Evolutionary conservation across 2,888 invertebrate genomes (phyloP).

Genomic region (Orthosia incerta): DNA sequence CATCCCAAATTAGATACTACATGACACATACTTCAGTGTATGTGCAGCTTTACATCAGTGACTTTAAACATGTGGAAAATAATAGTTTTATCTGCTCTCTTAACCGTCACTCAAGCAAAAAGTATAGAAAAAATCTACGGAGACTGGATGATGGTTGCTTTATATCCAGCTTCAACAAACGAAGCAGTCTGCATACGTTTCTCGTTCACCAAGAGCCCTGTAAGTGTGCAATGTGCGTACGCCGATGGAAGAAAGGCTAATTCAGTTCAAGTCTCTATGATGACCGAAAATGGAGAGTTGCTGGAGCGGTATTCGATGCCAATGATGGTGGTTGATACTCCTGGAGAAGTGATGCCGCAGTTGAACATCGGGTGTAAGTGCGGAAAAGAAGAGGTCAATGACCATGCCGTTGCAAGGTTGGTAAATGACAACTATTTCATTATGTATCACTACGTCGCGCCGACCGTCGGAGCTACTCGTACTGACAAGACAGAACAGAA

Average conservation of each 20-base stretch:
- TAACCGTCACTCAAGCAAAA: constrained; percentile 17
- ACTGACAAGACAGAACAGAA: constrained; percentile 26
- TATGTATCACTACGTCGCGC: constrained; percentile 39
- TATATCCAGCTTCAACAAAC: constrained; percentile 34
- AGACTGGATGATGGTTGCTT: constrained; percentile 46
- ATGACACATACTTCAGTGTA: constrained; percentile 36
- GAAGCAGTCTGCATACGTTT: constrained; percentile 32
- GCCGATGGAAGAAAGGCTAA: constrained; percentile 38
- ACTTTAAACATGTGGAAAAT: constrained; percentile 33
- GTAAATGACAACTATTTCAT: constrained; percentile 40
- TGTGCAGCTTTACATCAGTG: constrained; percentile 17
- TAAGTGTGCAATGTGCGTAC: constrained; percentile 22
- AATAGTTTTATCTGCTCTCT: constrained; percentile 16
- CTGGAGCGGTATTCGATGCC: constrained; percentile 46
- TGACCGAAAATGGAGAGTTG: constrained; percentile 33
- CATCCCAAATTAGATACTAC: constrained; percentile 38
- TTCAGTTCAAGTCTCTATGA: constrained; percentile 45
- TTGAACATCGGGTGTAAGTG: constrained; percentile 40
- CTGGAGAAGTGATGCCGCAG: constrained; percentile 32
- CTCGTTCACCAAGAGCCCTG: constrained; percentile 37
- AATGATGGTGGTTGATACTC: constrained; percentile 34
- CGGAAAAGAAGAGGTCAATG: constrained; percentile 37
- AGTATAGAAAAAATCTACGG: constrained; percentile 30
- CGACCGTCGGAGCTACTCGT: constrained; percentile 17
- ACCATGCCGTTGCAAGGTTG: constrained; percentile 42